Conservation (phyloP, 2,113 vertebrate genomes). For the Lepisosteus oculatus region DNA sequence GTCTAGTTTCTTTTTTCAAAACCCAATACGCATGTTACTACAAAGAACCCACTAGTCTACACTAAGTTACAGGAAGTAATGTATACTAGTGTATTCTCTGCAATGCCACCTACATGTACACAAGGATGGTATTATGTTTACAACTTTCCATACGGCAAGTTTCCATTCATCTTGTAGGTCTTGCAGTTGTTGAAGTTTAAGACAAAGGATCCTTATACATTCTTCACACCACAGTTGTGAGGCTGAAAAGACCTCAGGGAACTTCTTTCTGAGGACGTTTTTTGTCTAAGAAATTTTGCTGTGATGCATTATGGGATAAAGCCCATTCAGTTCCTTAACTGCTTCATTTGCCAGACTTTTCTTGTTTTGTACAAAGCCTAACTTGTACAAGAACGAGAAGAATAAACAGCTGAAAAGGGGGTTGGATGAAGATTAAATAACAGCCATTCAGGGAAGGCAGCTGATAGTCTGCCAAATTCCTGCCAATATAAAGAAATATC, state of each 20-base stretch:
- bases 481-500: no score
- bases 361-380: not conserved
- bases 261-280: not conserved
- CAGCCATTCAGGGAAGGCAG: not conserved
- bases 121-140: no score
- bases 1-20: no score
- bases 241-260: not conserved
- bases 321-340: not conserved
- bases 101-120: no score
- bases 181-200: no score
- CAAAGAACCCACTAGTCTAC: no score
- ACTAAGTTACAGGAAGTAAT: no score
- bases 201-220: no score
- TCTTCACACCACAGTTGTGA: not conserved
- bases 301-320: not conserved
- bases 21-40: no score
- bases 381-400: not conserved
- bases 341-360: not conserved
- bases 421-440: not conserved
- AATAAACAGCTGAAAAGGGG: not conserved
- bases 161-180: no score
- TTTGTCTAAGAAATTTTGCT: not conserved
- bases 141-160: no score
- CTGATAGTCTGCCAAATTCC: not conserved
- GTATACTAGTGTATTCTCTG: no score